Evolutionary conservation across 2,113 vertebrate species (phyloP).

Genomic region (Montifringilla adamsi): DNA sequence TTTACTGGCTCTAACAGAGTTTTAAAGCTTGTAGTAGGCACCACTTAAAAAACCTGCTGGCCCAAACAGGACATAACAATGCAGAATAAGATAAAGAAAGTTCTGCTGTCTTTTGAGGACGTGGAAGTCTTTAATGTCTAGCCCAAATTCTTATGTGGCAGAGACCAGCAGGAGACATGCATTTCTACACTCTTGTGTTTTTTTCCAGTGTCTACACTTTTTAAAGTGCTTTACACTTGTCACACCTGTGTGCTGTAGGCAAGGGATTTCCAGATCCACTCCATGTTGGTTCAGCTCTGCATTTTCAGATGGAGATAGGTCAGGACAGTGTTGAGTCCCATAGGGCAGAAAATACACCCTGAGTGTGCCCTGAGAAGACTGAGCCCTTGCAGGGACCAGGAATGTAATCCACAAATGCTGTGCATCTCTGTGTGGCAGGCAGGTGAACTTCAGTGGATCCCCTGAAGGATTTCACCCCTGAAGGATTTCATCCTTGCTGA

Average conservation of each 20-base stretch:
- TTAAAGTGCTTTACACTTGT: neutral
- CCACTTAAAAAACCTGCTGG: neutral
- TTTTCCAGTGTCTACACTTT: neutral
- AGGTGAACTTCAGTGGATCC: neutral
- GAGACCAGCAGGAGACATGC: neutral
- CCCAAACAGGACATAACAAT: neutral
- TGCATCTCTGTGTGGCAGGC: neutral
- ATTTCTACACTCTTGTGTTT: neutral
- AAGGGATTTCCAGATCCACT: neutral
- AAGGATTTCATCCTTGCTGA: neutral
- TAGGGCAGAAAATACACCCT: neutral
- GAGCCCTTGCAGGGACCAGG: neutral
- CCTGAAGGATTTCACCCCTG: neutral
- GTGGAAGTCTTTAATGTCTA: neutral
- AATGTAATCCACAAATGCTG: neutral
- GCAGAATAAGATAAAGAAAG: neutral
- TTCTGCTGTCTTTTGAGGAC: neutral
- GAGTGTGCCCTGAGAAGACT: neutral
- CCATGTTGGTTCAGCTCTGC: neutral
- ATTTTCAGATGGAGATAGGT: neutral
- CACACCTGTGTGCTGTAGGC: neutral
- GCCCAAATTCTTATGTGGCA: neutral
- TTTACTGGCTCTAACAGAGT: neutral
- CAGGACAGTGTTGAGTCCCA: neutral
- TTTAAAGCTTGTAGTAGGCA: neutral